phyloP scores from a whole-genome alignment of 2,113 vertebrate genomes.

The Bubo bubo region DNA sequence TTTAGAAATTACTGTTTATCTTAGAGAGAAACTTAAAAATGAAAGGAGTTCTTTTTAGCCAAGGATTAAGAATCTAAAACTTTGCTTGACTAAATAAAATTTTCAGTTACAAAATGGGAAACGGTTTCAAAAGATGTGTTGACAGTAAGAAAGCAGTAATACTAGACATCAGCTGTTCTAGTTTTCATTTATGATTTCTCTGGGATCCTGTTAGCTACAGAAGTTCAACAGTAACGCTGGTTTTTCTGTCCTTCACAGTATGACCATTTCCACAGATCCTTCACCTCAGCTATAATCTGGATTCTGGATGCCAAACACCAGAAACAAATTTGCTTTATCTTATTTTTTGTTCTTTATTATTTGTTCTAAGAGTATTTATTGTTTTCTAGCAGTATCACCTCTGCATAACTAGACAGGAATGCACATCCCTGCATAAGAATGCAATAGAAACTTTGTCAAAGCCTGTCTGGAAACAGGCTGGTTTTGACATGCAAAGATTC shows the following conservation, averaged over 20 bases:
- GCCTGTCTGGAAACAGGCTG: background rate
- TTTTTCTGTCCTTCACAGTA: background rate
- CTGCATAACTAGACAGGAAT: background rate
- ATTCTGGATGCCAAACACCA: background rate
- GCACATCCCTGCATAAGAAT: background rate
- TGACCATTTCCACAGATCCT: background rate
- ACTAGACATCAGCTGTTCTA: background rate
- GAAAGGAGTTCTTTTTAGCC: background rate
- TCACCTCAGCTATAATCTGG: background rate
- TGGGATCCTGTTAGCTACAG: background rate
- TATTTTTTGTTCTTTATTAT: background rate
- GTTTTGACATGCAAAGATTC: background rate
- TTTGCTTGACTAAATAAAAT: background rate
- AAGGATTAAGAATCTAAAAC: background rate
- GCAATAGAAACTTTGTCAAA: background rate
- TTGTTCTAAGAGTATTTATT: background rate
- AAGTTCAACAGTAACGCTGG: background rate
- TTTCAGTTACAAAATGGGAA: background rate
- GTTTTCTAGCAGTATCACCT: background rate
- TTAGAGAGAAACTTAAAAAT: background rate
- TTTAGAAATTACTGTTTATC: background rate
- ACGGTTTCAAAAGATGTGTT: background rate
- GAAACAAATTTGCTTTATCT: background rate
- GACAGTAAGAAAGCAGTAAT: background rate
- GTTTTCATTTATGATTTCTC: background rate